Evolutionary conservation across 2,113 vertebrate species (phyloP).

Genomic region (Coreoperca whiteheadi): DNA sequence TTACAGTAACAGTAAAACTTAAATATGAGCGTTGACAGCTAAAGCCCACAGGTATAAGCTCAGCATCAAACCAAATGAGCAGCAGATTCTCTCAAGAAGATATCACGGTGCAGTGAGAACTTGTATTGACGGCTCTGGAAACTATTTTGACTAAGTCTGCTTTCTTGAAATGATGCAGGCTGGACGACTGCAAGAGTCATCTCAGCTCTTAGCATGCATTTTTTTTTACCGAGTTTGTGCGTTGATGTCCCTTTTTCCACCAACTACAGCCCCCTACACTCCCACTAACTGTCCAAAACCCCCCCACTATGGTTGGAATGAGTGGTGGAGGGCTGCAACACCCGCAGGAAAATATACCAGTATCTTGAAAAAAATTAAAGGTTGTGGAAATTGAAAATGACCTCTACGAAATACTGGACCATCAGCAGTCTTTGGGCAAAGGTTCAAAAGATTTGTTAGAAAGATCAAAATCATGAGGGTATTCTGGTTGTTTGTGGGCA

Average conservation of each 20-base stretch:
- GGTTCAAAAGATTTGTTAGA: neutral
- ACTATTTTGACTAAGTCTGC: neutral
- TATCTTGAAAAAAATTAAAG: neutral
- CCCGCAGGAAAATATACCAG: neutral
- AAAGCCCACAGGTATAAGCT: neutral
- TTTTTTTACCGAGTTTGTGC: neutral
- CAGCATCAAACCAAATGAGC: neutral
- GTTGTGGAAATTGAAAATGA: neutral
- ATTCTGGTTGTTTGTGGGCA: neutral
- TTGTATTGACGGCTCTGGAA: no score
- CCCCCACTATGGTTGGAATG: neutral
- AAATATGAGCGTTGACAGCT: neutral
- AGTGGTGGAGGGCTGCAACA: neutral
- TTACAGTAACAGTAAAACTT: neutral
- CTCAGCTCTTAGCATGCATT: neutral
- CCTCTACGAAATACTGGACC: no score
- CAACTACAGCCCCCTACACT: neutral
- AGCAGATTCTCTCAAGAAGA: neutral
- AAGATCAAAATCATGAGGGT: neutral
- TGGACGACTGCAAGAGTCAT: neutral
- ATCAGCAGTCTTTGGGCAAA: neutral
- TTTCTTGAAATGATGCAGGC: neutral
- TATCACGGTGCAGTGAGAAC: neutral
- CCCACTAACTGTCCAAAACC: neutral
- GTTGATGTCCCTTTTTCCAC: neutral